Conservation (phyloP, 2,113 vertebrate species). For the Campylomormyrus numenius region DNA sequence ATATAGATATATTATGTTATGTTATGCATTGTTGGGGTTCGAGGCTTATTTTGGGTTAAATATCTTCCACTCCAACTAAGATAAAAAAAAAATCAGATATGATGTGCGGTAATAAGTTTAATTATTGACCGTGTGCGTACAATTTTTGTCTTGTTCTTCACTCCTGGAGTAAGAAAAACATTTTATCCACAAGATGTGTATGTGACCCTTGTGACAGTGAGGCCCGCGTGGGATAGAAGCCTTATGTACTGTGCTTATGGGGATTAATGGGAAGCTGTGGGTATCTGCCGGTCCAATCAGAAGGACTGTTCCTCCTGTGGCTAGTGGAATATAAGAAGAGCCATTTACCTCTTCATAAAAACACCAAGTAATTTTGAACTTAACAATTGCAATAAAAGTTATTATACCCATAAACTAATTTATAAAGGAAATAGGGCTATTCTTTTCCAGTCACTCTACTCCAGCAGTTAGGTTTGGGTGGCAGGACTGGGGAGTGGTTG, state of each 20-base stretch:
- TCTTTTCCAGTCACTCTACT: constrained; percentile 31
- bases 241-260: not conserved
- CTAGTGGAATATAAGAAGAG: not conserved
- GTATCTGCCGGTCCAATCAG: not conserved
- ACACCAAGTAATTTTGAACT: not conserved
- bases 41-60: not conserved
- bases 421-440: constrained; percentile 52
- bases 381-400: not conserved
- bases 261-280: not conserved
- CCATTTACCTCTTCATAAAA: not conserved
- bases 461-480: constrained; percentile 51
- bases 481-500: constrained; percentile 31
- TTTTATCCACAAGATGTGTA: not conserved
- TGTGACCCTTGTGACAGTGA: not conserved
- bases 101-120: not conserved
- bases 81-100: not conserved
- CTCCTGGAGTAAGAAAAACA: not conserved
- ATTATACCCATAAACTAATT: constrained; percentile 46
- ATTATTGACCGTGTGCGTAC: not conserved
- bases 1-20: not conserved
- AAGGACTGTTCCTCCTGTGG: not conserved
- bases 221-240: not conserved
- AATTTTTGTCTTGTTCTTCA: not conserved
- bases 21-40: not conserved
- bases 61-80: not conserved